phyloP scores from a whole-genome alignment of 2,888 invertebrate genomes.

The Lycia hirtaria region DNA sequence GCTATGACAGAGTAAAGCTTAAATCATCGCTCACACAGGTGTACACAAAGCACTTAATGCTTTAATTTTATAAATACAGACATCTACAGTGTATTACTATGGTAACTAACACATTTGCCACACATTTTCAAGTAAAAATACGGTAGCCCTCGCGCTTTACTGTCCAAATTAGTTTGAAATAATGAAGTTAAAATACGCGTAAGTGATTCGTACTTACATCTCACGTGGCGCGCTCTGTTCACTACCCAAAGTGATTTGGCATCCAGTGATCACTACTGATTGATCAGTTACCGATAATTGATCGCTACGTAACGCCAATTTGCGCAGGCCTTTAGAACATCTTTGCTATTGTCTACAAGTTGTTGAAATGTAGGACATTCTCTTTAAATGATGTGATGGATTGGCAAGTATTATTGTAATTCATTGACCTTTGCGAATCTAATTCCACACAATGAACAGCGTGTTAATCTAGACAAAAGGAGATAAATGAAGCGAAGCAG shows the following conservation, averaged over 20 bases:
- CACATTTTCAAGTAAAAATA: too few species aligned
- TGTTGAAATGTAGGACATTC: slow-evolving; percentile 1
- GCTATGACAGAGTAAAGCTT: too few species aligned
- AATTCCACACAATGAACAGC: slow-evolving; percentile 9
- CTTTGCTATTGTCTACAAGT: slow-evolving; percentile 4
- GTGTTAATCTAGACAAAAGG: slow-evolving; percentile 5
- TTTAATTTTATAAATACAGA: too few species aligned
- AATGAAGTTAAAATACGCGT: too few species aligned
- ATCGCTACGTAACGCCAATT: not conserved
- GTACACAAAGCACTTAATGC: too few species aligned
- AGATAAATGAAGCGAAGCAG: slow-evolving; percentile 9
- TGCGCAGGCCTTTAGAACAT: not conserved
- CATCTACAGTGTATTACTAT: too few species aligned
- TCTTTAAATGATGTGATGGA: not conserved
- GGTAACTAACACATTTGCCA: too few species aligned
- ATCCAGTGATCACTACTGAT: not conserved
- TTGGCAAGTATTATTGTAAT: slow-evolving; percentile 12
- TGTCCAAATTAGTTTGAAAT: too few species aligned
- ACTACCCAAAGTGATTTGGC: not conserved
- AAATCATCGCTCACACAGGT: too few species aligned
- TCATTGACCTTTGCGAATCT: slow-evolving; percentile 17
- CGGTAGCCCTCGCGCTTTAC: too few species aligned
- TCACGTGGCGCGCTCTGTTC: too few species aligned
- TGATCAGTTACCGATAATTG: not conserved
- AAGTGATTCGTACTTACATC: too few species aligned